Evolutionary conservation across 2,113 vertebrate genomes (phyloP).

Genomic region (Oenanthe melanoleuca): DNA sequence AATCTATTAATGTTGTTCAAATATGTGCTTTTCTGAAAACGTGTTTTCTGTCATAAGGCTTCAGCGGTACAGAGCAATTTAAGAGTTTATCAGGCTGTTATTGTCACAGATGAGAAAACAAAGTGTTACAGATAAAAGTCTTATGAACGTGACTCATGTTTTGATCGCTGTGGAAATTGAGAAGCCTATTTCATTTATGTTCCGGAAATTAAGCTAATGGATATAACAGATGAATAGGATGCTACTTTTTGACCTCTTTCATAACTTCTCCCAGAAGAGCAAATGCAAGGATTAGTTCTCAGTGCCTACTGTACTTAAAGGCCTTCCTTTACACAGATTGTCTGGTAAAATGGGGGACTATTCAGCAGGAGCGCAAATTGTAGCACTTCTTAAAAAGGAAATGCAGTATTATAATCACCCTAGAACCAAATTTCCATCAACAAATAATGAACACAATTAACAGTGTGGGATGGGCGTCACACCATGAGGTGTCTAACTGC

Average conservation of each 20-base stretch:
- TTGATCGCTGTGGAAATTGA: not conserved
- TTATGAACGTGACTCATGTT: not conserved
- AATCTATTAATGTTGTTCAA: slow-evolving; percentile 11
- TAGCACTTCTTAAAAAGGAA: not conserved
- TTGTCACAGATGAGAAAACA: not conserved
- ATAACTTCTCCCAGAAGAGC: not conserved
- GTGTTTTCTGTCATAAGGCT: slow-evolving; percentile 18
- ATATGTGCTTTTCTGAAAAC: not conserved
- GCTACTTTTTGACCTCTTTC: not conserved
- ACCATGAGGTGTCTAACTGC: fast-evolving
- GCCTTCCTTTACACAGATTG: not conserved
- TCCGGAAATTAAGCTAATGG: not conserved
- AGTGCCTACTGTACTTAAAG: not conserved
- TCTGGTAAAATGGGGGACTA: not conserved
- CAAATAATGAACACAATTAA: not conserved
- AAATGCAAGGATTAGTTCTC: not conserved
- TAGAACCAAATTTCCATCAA: not conserved
- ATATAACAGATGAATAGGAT: not conserved
- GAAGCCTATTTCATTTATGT: not conserved
- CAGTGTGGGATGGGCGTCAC: not conserved
- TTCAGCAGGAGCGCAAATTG: not conserved
- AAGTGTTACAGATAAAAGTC: not conserved
- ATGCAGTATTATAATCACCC: not conserved
- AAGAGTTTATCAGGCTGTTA: not conserved
- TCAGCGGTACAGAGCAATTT: not conserved